Percentiles rank a stretch among this genome's conserved stretches.
Evolutionary conservation across 2,888 invertebrate genomes (phyloP).

Genomic region (Dynastes grantii): DNA sequence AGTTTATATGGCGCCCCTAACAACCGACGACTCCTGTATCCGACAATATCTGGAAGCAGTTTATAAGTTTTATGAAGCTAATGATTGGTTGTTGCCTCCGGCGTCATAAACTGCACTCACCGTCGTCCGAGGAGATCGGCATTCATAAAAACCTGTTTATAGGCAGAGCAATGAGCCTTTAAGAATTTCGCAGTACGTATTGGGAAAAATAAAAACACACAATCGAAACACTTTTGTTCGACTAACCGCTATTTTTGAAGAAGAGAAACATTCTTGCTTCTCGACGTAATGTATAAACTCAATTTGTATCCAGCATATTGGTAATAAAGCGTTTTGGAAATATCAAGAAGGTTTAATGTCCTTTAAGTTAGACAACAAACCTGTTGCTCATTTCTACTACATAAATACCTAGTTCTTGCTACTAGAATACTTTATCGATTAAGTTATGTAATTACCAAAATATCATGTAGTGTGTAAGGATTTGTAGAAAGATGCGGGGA

Average conservation of each 20-base stretch:
- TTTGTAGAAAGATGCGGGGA: no score
- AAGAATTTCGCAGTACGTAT: slow-evolving; percentile 26
- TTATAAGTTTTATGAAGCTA: slow-evolving; percentile 56
- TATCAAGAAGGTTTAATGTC: no score
- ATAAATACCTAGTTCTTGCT: no score
- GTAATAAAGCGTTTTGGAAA: no score
- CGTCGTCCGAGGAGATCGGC: slow-evolving; percentile 35
- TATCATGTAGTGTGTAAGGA: no score
- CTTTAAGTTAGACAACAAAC: no score
- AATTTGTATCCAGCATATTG: no score
- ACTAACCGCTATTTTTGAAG: slow-evolving; percentile 3
- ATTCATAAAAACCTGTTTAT: slow-evolving; percentile 46
- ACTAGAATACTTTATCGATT: no score
- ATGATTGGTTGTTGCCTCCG: slow-evolving; percentile 55
- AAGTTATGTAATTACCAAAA: no score
- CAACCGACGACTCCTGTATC: slow-evolving; percentile 40
- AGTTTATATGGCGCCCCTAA: slow-evolving; percentile 42
- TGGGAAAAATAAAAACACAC: background rate
- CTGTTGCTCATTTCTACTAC: no score
- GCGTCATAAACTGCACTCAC: slow-evolving; percentile 45
- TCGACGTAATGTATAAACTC: no score
- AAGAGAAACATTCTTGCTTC: no score
- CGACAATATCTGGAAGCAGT: slow-evolving; percentile 51
- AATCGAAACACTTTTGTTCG: slow-evolving; percentile 7
- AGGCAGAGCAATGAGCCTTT: slow-evolving; percentile 12